phyloP scores from a whole-genome alignment of 2,113 vertebrate species.

The Bungarus multicinctus region DNA sequence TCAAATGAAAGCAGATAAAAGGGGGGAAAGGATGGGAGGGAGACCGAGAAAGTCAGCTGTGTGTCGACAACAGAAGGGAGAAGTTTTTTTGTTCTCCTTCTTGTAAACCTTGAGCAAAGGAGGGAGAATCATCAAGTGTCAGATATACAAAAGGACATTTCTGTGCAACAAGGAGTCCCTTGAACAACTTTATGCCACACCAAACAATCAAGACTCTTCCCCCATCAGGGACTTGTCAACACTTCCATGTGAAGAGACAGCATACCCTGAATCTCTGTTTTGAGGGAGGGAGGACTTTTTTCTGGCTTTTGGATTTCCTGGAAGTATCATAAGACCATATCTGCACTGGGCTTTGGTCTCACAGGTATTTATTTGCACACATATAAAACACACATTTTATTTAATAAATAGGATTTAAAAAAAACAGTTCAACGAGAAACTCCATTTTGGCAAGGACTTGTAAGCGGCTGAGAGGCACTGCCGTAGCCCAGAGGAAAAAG shows the following conservation, averaged over 20 bases:
- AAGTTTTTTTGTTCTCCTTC: neutral
- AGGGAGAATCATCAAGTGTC: neutral
- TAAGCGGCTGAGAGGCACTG: neutral
- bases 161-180: neutral
- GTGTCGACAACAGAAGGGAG: neutral
- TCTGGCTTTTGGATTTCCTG: neutral
- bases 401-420: conserved; percentile 9
- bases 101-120: neutral
- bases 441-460: neutral
- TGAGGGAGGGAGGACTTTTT: neutral
- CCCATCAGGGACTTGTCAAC: neutral
- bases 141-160: neutral
- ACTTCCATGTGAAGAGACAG: neutral
- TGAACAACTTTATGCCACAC: neutral
- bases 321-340: neutral
- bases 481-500: neutral
- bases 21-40: neutral
- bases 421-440: neutral
- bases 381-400: neutral
- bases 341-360: neutral
- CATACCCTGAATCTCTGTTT: neutral
- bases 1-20: neutral
- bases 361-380: neutral
- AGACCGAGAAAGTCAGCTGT: neutral
- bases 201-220: neutral